Conservation (phyloP, 2,113 vertebrate genomes). For the Silurus meridionalis region DNA sequence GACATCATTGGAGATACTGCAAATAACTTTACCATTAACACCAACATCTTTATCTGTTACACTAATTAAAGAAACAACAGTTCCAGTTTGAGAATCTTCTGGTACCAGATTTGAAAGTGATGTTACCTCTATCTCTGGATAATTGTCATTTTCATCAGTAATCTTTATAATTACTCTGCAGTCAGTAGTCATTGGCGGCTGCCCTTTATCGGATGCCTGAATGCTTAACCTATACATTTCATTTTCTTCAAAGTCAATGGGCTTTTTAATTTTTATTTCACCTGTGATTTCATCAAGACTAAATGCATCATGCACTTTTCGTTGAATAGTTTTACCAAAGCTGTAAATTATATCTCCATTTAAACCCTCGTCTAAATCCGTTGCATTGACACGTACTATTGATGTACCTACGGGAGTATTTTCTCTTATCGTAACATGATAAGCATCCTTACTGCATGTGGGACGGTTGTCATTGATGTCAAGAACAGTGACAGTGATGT, state of each 20-base stretch:
- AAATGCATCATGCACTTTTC: slow-evolving; percentile 50
- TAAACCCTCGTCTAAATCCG: slow-evolving; percentile 62
- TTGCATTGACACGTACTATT: slow-evolving; percentile 60
- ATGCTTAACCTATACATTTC: slow-evolving; percentile 47
- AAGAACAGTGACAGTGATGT: slow-evolving; percentile 48
- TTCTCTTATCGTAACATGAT: slow-evolving; percentile 49
- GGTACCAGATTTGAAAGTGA: slow-evolving; percentile 48
- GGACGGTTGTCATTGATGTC: slow-evolving; percentile 56
- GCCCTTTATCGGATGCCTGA: slow-evolving; percentile 51
- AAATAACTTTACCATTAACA: slow-evolving; percentile 64
- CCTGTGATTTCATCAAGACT: slow-evolving; percentile 32
- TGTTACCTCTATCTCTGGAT: slow-evolving; percentile 51
- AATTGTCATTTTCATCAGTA: slow-evolving; percentile 53
- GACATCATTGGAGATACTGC: slow-evolving; percentile 57
- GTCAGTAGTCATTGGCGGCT: slow-evolving; percentile 21
- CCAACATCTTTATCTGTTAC: slow-evolving; percentile 69
- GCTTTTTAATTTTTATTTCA: slow-evolving; percentile 61
- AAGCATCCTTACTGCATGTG: slow-evolving; percentile 47
- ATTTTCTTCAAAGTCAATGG: slow-evolving; percentile 63
- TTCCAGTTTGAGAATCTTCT: slow-evolving; percentile 67
- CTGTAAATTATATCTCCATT: slow-evolving; percentile 67
- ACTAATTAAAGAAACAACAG: slow-evolving; percentile 69
- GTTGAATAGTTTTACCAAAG: slow-evolving; percentile 53
- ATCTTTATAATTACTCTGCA: slow-evolving; percentile 55
- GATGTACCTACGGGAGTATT: slow-evolving; percentile 41